Base-by-base conservation (phyloP, 2,113 vertebrate genomes). In the Equus quagga region DNA sequence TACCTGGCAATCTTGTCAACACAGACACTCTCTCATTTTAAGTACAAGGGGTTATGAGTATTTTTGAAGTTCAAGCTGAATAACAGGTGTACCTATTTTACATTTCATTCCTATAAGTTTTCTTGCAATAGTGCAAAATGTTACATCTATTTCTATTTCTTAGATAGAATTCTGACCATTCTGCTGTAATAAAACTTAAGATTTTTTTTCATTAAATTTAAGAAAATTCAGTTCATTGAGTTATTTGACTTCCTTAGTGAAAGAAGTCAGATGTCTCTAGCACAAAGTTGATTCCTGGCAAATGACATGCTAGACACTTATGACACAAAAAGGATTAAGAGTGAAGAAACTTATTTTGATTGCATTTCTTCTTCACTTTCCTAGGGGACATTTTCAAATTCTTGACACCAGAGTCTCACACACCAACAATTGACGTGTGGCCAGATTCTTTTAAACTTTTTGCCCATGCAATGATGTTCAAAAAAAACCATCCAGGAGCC, bases 1-100 rank as follows among this genome's bases (percentile, higher is more conserved):
- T 91, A 85, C 70, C 91, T 67, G 26, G 60, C 75, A 98, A 97
- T 95, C 91, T 94, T 94, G 67, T 90, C 65, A 97, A 96, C 96
- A 96, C 76, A 96, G 91, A 85, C 41, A 64, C 94, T 81, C 56
- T 91, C 82, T 93, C 62, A 86, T 81, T 93, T 93, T 96, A 91
- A 96, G 54, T 58, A 93, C 62, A 91, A 97, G 91, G 3, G 14
- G 93, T 90, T 96, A 79, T 69, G 64, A 94, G 33, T 36, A 87
- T 76, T 97, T 97, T 73, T 67, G 65, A 96, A 75, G 13, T 88
- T 46, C 62, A 84, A 92, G 41, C 26, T n/a, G 0, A 97, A 78
- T 73, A 96, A 93, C 5, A 95, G 19, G n/a, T 97, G 19, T 93
- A 86, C 60, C 26, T 87, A 5, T 76, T 96, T 95, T 95, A 84